Base-by-base conservation (phyloP, 1,140 invertebrate species). In the Antheraea mylitta region DNA sequence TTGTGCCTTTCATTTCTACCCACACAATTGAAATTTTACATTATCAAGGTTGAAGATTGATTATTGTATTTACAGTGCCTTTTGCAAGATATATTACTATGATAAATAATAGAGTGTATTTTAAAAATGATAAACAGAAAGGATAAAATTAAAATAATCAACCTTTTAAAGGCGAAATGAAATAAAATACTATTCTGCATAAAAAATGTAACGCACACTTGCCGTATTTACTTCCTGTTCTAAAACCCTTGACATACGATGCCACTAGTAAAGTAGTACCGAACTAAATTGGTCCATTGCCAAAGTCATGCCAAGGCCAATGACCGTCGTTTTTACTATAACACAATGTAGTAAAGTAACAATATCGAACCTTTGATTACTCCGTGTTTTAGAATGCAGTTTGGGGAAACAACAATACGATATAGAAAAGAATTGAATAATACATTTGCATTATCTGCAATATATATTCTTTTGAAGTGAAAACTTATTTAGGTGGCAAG, bases 221-320 rank as follows among this genome's bases (percentile, higher is more conserved):
- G n/a, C n/a, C 18, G 18, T 30, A 4, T 22, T 62, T 30, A 62
- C 9, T 63, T 63, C 16, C 30, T 13, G 61, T 37, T 37, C 61
- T 63, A 30, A 63, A 53, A 53, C 45, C 45, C 45, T 53, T 53
- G 45, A 53, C 45, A 53, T 53, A 53, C 16, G 45, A 53, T 53
- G 45, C 45, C 11, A 53, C 11, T 53, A 53, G 45, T 64, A 64
- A 30, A 48, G 18, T 65, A 38, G 16, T 22, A 65, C 42, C 9
- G 18, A 5, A 65, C 42, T 65, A 53, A 61, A 37, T 67, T 70
- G 68, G 62, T 61, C 37, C 58, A 61, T 59, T 66, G 68, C 68
- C 68, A 70, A 61, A 60, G 53, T 60, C 64, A 42, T 58, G 68
- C 59, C 68, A 70, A 70, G 68, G 68, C 62, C 64, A 70, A 70